phyloP scores from a whole-genome alignment of 2,113 vertebrate genomes.

The Myanophis thanlyinensis region DNA sequence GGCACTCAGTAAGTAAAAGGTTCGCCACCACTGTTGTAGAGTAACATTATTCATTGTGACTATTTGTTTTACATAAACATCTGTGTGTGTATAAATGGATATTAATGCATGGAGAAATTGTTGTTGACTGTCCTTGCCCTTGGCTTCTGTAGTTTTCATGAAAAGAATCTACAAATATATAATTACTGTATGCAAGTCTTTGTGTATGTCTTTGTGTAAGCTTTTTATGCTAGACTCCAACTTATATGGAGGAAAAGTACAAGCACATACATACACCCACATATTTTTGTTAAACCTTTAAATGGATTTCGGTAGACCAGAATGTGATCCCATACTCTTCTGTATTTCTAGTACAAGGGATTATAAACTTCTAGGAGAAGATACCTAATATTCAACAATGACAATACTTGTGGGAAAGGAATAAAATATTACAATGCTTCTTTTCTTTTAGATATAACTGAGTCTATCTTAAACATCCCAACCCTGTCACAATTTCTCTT shows the following conservation, averaged over 20 bases:
- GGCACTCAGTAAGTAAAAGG: too few relatives aligned
- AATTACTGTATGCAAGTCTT: neutral
- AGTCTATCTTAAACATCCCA: neutral
- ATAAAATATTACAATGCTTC: neutral
- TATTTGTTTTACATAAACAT: neutral
- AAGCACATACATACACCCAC: neutral
- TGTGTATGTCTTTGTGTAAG: neutral
- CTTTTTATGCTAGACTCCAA: neutral
- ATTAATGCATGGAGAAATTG: neutral
- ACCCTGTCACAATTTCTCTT: neutral
- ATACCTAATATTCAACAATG: neutral
- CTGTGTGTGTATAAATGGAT: neutral
- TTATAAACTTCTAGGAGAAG: neutral
- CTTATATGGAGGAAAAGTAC: neutral
- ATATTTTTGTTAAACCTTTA: neutral
- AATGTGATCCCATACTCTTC: neutral
- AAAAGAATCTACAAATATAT: neutral
- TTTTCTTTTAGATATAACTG: neutral
- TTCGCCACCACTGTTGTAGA: too few relatives aligned
- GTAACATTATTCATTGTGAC: neutral
- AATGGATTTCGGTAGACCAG: neutral
- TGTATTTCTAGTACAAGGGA: neutral
- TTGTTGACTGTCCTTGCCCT: neutral
- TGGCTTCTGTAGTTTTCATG: neutral
- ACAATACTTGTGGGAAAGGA: neutral